Evolutionary conservation across 2,888 invertebrate genomes (phyloP), one percentile per base, ranked within the genome.

Genomic region (Margaritifera margaritifera): DNA sequence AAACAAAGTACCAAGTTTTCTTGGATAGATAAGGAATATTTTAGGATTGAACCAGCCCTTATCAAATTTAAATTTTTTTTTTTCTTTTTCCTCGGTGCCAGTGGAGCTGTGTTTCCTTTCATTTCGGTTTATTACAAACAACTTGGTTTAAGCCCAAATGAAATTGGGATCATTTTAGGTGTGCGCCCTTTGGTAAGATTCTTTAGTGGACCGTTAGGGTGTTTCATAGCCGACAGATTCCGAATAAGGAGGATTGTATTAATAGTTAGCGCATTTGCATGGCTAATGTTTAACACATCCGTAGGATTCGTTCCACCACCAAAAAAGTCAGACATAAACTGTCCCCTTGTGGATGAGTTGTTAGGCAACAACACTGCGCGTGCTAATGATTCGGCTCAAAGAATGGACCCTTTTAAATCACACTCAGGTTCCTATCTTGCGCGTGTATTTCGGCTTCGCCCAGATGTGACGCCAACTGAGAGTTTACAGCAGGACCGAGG

Each of bases 101-200:
- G 77, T 20, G 80, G 80, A 19, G 66, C 73, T 15, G 73, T 80
- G 25, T 80, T 76, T 50, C 77, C 80, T 2, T 80, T 76, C 62
- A 65, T 80, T 25, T 77, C 77, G 15, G 57, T 80, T 2, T 80
- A 77, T 62, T 77, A 71, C 57, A 79, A 80, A 72, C 80, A 80
- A 59, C 52, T 80, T 20, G 80, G 80, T 22, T 75, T 80, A 25
- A 76, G 78, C 62, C 80, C 80, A 0, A 76, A 79, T 58, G 73
- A 80, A 59, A 80, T 80, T 18, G 80, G 80, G 2, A 66, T 80
- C 8, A 71, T 80, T 52, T 74, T 77, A 4, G 80, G 80, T 22
- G 71, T 77, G 11, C 66, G 80, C 42, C 80, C 80, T 4, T 27
- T 80, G 6, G 67, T 80, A 4, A 78, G 80, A 20, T 78, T 80